Base-by-base conservation (phyloP, 2,797 vertebrate species). In the Buceros bicornis region DNA sequence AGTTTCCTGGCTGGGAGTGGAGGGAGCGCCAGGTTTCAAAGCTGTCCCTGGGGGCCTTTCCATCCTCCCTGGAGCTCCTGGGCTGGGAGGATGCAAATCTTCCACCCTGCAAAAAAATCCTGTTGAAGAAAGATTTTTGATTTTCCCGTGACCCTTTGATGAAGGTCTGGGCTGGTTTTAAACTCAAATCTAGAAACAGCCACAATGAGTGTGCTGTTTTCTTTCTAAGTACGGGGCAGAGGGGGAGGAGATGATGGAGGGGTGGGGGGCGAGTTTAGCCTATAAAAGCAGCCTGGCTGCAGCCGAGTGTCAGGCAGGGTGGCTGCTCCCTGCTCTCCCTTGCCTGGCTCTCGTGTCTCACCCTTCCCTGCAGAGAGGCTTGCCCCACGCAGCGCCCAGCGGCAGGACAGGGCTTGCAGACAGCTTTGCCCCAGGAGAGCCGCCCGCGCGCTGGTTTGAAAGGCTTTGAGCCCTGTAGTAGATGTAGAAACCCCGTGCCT, bases 91-190 rank as follows among this genome's bases (percentile, higher is more conserved):
- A 83, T 0, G 1, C 60, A 62, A 62, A 73, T 29, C 87, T 93
- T 51, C 83, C 93, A 77, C 69, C 47, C 65, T 14, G 42, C 88
- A 12, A 2, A 3, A 76, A 79, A 91, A 94, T 85, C 83, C 76
- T 89, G 7, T 70, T 86, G 64, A 25, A 81, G 61, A 80, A 45
- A 60, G 81, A 40, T 65, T 53, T 53, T 24, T n/a, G 58, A 18
- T 76, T 92, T 95, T 96, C 95, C 78, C 91, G 84, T 22, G 84
- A 76, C 77, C 87, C 78, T 54, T 3, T 1, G 53, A 48, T 3
- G 14, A 54, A 90, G 8, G 81, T 74, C 91, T 79, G 93, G 81
- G 84, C 73, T 6, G 4, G 25, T 94, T 91, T 92, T 74, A 84
- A 83, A 82, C 73, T 31, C 65, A 56, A 45, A 58, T 35, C 65